phyloP scores from a whole-genome alignment of 1,140 invertebrate species.

The Drosophila parabipectinata region DNA sequence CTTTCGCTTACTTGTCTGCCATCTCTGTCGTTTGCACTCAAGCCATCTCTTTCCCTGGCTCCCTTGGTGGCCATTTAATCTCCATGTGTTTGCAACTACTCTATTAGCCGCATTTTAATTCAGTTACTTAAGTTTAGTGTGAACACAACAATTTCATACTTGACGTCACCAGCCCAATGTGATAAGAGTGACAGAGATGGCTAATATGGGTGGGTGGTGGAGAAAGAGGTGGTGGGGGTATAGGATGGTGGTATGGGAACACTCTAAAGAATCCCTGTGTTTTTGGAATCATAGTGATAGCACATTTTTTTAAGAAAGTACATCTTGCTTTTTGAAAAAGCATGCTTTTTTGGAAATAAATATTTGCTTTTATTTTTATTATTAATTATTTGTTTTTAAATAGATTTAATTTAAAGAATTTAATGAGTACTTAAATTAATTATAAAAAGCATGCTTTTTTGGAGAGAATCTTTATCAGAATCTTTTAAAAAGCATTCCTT shows the following conservation, averaged over 20 bases:
- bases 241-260: neutral
- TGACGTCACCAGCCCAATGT: slow-evolving; percentile 50
- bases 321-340: too few species aligned
- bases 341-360: too few species aligned
- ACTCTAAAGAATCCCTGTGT: too few species aligned
- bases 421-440: too few species aligned
- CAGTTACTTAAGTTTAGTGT: slow-evolving; percentile 83
- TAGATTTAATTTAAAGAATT: too few species aligned
- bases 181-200: slow-evolving; percentile 9
- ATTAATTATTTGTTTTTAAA: too few species aligned
- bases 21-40: slow-evolving; percentile 8
- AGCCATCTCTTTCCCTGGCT: neutral
- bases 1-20: neutral
- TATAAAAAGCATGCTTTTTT: too few species aligned
- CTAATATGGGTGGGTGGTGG: neutral
- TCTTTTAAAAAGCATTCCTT: too few species aligned
- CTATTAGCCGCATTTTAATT: slow-evolving; percentile 82
- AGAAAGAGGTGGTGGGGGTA: neutral
- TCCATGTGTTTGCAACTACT: slow-evolving; percentile 76
- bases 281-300: too few species aligned
- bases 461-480: too few species aligned
- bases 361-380: too few species aligned
- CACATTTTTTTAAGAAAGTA: too few species aligned
- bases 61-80: slow-evolving; percentile 38
- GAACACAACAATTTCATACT: slow-evolving; percentile 82